phyloP scores from a whole-genome alignment of 1,140 invertebrate species.

The Temnothorax nylanderi region DNA sequence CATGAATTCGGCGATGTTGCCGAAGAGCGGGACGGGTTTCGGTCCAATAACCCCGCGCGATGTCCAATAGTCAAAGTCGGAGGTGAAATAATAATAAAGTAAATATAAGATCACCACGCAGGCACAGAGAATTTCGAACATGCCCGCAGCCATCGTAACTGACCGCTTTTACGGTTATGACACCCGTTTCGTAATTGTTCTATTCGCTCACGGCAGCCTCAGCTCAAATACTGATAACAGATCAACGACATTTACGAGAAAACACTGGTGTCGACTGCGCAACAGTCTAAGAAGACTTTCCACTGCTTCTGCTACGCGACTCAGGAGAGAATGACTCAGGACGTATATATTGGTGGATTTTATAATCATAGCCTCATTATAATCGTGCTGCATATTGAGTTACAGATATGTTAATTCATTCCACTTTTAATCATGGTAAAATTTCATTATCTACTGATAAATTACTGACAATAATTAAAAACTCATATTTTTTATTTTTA shows the following conservation, averaged over 20 bases:
- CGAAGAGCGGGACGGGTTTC: constrained; percentile 23
- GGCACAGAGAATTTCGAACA: not conserved
- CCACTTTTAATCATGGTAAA: no score
- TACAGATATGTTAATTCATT: no score
- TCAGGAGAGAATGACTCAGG: not conserved
- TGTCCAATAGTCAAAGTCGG: constrained; percentile 48
- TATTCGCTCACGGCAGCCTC: not conserved
- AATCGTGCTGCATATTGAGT: no score
- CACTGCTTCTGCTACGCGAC: not conserved
- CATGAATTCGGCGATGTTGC: constrained; percentile 8
- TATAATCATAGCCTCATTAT: no score
- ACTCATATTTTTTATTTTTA: no score
- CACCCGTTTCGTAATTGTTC: not conserved
- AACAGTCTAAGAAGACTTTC: no score
- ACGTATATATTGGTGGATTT: no score
- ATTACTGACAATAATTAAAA: no score
- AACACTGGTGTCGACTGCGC: no score
- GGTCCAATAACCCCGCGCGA: constrained; percentile 51
- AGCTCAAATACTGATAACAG: no score
- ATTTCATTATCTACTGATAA: no score
- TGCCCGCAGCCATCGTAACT: not conserved
- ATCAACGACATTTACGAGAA: not conserved
- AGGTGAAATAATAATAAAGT: constrained; percentile 45
- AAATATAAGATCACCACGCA: not conserved
- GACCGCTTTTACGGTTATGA: not conserved